A percentile compares a stretch with the other conserved stretches of the same genome.
phyloP scores from a whole-genome alignment of 1,140 invertebrate species.

The Sinonovacula constricta region DNA sequence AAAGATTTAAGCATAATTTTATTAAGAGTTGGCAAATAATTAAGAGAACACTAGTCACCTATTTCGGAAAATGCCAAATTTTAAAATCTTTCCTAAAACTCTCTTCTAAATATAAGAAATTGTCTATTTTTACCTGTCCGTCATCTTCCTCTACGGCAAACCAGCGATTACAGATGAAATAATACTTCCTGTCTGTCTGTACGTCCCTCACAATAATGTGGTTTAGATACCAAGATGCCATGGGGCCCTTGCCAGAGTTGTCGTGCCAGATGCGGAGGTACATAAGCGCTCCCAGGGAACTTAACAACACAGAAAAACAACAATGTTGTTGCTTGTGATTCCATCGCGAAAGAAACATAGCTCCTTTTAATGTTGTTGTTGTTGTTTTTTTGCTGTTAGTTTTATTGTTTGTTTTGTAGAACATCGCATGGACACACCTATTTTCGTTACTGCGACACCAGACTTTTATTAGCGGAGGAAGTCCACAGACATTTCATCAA shows the following conservation, averaged over 20 bases:
- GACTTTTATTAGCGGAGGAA: neutral
- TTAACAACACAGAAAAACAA: slow-evolving; percentile 80
- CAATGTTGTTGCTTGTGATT: slow-evolving; percentile 80
- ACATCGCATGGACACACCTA: neutral
- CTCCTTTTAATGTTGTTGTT: slow-evolving; percentile 81
- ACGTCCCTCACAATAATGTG: slow-evolving; percentile 79
- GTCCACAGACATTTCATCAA: no score
- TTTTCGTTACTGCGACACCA: neutral
- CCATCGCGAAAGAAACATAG: slow-evolving; percentile 82
- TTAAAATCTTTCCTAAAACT: no score
- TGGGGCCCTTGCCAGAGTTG: slow-evolving; percentile 77
- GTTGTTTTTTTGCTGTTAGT: slow-evolving; percentile 78
- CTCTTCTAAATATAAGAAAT: no score
- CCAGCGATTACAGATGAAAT: slow-evolving; percentile 81
- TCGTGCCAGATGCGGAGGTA: slow-evolving; percentile 81
- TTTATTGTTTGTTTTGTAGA: neutral
- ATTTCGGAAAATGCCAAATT: no score
- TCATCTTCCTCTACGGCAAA: slow-evolving; percentile 82
- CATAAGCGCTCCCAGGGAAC: slow-evolving; percentile 80
- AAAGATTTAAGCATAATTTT: neutral
- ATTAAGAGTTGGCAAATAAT: neutral
- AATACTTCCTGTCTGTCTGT: slow-evolving; percentile 78
- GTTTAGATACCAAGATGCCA: slow-evolving; percentile 80
- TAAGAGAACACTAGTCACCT: neutral
- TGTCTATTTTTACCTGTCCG: slow-evolving; percentile 77